These are phyloP conservation scores for Carcharodon carcharias DNA, from an alignment of 2,797 vertebrate species.

Conservation along the genomic window DNA sequence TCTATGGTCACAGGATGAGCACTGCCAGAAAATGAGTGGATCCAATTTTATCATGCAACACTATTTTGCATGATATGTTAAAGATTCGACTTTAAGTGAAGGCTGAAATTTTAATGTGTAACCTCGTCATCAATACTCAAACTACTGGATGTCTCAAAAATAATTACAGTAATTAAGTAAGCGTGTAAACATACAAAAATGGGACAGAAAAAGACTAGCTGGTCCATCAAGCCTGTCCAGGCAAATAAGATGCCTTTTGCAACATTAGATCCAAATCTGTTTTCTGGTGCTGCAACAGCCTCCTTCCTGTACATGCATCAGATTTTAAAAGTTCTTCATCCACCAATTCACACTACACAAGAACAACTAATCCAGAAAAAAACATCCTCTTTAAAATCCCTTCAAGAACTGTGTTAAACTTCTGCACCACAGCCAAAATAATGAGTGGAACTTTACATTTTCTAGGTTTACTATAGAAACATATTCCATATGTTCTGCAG, in stretches of 20 bases:
- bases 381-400: not conserved
- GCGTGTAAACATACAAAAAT: not conserved
- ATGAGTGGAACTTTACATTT: not conserved
- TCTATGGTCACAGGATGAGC: not conserved
- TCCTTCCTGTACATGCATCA: not conserved
- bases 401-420: not conserved
- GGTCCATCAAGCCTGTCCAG: not conserved
- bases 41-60: not conserved
- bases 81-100: not conserved
- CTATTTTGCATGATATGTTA: not conserved
- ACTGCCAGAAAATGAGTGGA: not conserved
- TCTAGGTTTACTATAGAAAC: not conserved
- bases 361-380: not conserved
- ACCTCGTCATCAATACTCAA: not conserved
- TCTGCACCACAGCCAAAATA: not conserved
- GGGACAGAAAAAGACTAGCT: not conserved
- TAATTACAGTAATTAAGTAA: not conserved
- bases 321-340: not conserved
- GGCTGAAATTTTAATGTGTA: not conserved
- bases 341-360: not conserved
- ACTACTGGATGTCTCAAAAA: not conserved
- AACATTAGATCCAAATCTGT: not conserved
- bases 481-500: not conserved
- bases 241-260: not conserved
- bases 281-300: not conserved